Conservation (phyloP, 1,140 invertebrate genomes). For the Drosophila takahashii region DNA sequence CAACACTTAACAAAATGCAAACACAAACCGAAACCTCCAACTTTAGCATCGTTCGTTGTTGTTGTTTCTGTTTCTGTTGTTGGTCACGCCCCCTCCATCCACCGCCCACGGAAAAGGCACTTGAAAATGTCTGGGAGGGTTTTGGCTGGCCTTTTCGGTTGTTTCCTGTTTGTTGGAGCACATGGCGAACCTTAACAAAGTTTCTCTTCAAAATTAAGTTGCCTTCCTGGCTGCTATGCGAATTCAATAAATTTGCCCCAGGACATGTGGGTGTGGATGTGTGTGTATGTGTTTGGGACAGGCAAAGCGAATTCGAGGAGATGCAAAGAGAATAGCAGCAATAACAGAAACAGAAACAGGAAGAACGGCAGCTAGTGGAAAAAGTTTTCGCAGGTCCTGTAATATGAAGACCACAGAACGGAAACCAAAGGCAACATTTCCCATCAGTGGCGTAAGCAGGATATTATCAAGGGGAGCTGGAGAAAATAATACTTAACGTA, state of each 20-base stretch:
- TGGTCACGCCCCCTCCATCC: conserved; percentile 1
- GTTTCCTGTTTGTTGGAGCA: conserved; percentile 40
- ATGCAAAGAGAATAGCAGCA: conserved; percentile 30
- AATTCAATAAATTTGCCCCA: conserved; percentile 76
- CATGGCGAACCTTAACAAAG: conserved; percentile 76
- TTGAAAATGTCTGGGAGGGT: conserved; percentile 61
- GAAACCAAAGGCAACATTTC: conserved; percentile 43
- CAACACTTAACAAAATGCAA: conserved; percentile 55
- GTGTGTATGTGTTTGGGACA: conserved; percentile 15
- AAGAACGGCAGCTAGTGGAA: conserved; percentile 34
- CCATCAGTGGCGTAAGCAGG: conserved; percentile 1
- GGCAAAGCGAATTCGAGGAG: conserved; percentile 15
- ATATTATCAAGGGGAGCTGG: not conserved
- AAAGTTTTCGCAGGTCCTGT: conserved; percentile 61
- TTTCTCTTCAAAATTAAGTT: conserved; percentile 76
- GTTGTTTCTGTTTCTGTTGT: conserved; percentile 24
- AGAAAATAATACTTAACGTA: too few relatives aligned
- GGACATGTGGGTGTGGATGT: conserved; percentile 36
- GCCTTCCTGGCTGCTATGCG: conserved; percentile 63
- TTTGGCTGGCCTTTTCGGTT: conserved; percentile 35
- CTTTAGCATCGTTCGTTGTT: conserved; percentile 24
- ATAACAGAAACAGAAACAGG: conserved; percentile 56
- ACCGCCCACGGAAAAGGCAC: conserved; percentile 36
- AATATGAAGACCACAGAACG: conserved; percentile 61
- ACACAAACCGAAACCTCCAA: conserved; percentile 42